Evolutionary conservation across 1,140 invertebrate genomes (phyloP), one percentile per base, ranked within the genome.

Genomic region (Heliconius eleuchia): DNA sequence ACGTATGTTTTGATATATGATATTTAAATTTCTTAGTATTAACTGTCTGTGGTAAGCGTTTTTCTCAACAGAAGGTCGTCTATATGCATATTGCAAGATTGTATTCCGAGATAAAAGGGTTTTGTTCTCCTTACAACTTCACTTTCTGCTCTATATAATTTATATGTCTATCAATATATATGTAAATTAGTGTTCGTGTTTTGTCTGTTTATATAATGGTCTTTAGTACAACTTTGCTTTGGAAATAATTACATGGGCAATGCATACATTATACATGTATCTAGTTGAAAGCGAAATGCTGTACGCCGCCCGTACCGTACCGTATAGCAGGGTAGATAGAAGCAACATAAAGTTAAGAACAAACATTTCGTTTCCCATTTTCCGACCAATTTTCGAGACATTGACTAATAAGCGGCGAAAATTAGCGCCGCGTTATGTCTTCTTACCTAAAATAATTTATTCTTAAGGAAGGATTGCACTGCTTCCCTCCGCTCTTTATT

Each of bases 71-170:
- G 18, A 52, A 52, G 50, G 50, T 52, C 50, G 18, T 52, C 55
- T n/a, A 13, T 23, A 23, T n/a, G 55, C n/a, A 60, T 60, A 60
- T 60, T 60, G 19, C n/a, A 60, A 23, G 55, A 60, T 60, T n/a
- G 55, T 60, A 27, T 23, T 9, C 9, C 9, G 19, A 60, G 55
- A 60, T 60, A 60, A 60, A 60, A 23, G 55, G n/a, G 55, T 60
- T 60, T 60, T 60, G 55, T 60, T 23, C 55, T 60, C 55, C 55
- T 60, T 60, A 11, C n/a, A 60, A 60, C 19, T 60, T 3, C 2
- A 60, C 55, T 60, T 60, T 60, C 55, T 60, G 55, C 55, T 60
- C 55, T 60, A 60, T 60, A 60, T 60, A 60, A 60, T 60, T 60
- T 27, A 60, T 60, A 52, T 52, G 55, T 60, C 55, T 27, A 9